Conservation (phyloP, 2,113 vertebrate species). For the Thomomys bottae region DNA sequence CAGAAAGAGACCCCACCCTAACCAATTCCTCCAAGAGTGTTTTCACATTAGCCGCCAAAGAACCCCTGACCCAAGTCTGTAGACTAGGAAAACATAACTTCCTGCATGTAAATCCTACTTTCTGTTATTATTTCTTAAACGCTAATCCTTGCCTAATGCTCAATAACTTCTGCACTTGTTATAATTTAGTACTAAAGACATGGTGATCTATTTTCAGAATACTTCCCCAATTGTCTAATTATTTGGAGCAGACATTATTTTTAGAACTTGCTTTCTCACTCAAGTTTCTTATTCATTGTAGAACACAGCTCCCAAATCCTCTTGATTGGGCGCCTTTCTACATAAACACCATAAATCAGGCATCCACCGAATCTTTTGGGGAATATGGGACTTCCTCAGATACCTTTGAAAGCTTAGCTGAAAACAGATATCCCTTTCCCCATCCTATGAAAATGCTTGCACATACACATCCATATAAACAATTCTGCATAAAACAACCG, state of each 20-base stretch:
- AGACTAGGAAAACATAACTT: accelerated
- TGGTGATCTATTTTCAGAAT: not conserved
- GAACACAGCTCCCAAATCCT: not conserved
- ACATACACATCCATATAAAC: not conserved
- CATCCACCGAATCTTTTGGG: not conserved
- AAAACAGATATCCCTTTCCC: not conserved
- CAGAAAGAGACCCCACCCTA: not conserved
- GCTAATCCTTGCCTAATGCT: not conserved
- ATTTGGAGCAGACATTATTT: not conserved
- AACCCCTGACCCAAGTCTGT: not conserved
- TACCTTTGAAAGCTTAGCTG: slow-evolving; percentile 18
- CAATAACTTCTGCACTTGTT: not conserved
- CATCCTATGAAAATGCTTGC: not conserved
- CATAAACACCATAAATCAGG: not conserved
- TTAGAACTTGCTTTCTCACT: not conserved
- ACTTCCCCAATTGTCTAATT: not conserved
- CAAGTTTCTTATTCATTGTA: not conserved
- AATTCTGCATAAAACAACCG: not conserved
- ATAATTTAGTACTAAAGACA: not conserved
- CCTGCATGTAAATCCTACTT: not conserved
- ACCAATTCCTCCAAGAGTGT: not conserved
- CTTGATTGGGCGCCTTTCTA: not conserved
- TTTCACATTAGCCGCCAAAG: not conserved
- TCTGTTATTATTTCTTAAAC: not conserved
- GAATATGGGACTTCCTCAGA: not conserved